Percentiles rank a stretch among this genome's conserved stretches.
Evolutionary conservation across 1,140 invertebrate genomes (phyloP).

Genomic region (Apis mellifera): Amel_HAv3.1 CM009932.2:473001-473500

Average conservation of each 20-base stretch:
- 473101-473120: too few relatives aligned
- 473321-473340: not conserved
- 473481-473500: not conserved
- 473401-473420: conserved; percentile 15
- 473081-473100: not conserved
- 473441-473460: conserved; percentile 17
- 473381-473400: not conserved
- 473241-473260: not conserved
- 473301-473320: not conserved
- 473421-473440: conserved; percentile 31
- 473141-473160: too few relatives aligned
- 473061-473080: not conserved
- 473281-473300: not conserved
- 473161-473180: too few relatives aligned
- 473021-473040: not conserved
- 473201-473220: not conserved
- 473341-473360: not conserved
- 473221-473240: not conserved
- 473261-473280: not conserved
- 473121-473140: too few relatives aligned
- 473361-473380: not conserved
- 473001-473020: not conserved
- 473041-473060: not conserved
- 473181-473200: not conserved
- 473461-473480: not conserved